These are phyloP conservation scores for Euproctis similis DNA, from an alignment of 2,888 invertebrate genomes.

Conservation along the genomic window DNA sequence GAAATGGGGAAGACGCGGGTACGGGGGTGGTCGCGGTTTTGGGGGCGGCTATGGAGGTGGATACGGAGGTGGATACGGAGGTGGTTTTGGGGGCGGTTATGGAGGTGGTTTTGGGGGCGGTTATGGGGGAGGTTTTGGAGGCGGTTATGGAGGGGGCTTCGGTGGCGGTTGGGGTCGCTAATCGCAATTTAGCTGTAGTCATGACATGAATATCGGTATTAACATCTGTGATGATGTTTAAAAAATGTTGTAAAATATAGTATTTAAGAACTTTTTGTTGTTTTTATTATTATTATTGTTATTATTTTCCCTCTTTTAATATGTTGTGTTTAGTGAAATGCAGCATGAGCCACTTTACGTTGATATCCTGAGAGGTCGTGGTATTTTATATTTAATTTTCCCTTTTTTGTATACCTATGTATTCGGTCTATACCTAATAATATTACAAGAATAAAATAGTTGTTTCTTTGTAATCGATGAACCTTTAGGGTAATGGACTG, in stretches of 20 bases:
- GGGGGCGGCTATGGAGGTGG: constrained; percentile 7
- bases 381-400: no score
- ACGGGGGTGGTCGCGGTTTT: constrained; percentile 4
- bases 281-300: no score
- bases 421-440: no score
- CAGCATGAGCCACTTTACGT: no score
- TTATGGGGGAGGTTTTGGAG: constrained; percentile 10
- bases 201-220: constrained; percentile 7
- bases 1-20: constrained; percentile 6
- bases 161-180: constrained; percentile 19
- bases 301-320: no score
- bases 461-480: no score
- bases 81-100: constrained; percentile 6
- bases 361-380: no score
- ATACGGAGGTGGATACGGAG: constrained; percentile 10
- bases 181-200: constrained; percentile 1
- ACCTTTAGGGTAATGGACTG: no score
- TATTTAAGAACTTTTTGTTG: constrained; percentile 2
- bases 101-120: constrained; percentile 11
- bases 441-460: no score
- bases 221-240: constrained; percentile 19
- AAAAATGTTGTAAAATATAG: constrained; percentile 5
- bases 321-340: no score
- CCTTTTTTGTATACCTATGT: no score
- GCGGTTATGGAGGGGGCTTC: constrained; percentile 5